Percentiles rank a stretch among this genome's conserved stretches.
These are phyloP conservation scores for Numida meleagris DNA, from an alignment of 2,113 vertebrate species.

Conservation along the genomic window DNA sequence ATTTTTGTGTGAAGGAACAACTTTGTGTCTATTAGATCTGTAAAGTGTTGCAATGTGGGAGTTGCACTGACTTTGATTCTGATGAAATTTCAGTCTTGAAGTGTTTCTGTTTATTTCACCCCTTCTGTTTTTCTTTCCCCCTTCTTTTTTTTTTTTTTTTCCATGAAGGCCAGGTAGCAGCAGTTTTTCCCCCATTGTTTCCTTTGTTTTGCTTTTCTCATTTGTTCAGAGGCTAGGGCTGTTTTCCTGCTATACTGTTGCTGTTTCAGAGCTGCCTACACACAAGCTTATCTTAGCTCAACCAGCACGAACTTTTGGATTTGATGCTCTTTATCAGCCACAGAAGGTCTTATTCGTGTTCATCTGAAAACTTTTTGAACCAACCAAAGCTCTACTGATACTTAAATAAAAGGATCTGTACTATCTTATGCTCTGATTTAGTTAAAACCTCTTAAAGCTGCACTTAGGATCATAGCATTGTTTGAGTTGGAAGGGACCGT, in stretches of 20 bases:
- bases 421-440: neutral
- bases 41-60: neutral
- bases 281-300: neutral
- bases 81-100: slow-evolving; percentile 1
- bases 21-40: neutral
- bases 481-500: too few relatives aligned
- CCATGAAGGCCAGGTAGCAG: neutral
- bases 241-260: slow-evolving; percentile 9
- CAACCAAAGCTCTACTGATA: neutral
- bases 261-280: slow-evolving; percentile 25
- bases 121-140: fast-evolving
- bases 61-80: neutral
- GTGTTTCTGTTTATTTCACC: neutral
- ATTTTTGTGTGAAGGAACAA: neutral
- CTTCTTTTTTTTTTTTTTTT: neutral
- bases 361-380: neutral
- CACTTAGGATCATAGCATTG: too few relatives aligned
- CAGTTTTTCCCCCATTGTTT: slow-evolving; percentile 22
- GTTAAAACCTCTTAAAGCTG: neutral
- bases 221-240: neutral
- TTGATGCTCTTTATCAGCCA: neutral
- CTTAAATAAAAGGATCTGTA: neutral
- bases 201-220: slow-evolving; percentile 15
- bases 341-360: neutral
- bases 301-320: neutral